Percentiles rank a stretch among this genome's conserved stretches.
phyloP scores from a whole-genome alignment of 2,797 vertebrate genomes.

The Florisuga fusca region DNA sequence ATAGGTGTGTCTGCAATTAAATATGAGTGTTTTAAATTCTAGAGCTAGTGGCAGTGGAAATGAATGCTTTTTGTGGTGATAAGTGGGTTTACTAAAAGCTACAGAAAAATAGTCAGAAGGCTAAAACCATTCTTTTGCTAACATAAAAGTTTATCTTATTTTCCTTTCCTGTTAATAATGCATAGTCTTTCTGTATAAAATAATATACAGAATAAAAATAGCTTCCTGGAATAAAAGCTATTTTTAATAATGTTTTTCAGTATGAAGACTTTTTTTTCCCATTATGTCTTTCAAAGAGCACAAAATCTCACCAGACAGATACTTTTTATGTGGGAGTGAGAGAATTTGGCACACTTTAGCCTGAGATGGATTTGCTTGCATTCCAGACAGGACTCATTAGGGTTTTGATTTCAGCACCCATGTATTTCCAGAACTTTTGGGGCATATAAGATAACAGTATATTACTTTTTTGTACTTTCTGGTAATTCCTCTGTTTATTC shows the following conservation, averaged over 20 bases:
- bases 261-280: neutral
- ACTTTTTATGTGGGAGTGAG: neutral
- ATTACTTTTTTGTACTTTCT: neutral
- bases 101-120: neutral
- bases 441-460: neutral
- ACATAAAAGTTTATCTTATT: neutral
- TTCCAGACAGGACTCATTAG: neutral
- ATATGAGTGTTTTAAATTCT: neutral
- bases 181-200: neutral
- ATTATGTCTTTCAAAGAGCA: neutral
- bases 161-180: neutral
- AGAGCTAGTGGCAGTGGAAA: neutral
- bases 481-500: neutral
- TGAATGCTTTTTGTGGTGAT: neutral
- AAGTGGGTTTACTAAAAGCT: neutral
- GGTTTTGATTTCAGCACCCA: neutral
- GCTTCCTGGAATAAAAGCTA: neutral
- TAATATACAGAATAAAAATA: too few relatives aligned
- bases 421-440: neutral
- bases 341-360: neutral
- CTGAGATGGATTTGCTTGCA: neutral
- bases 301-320: neutral
- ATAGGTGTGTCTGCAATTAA: neutral
- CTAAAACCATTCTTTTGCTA: neutral
- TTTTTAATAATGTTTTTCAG: neutral